Percentiles rank a stretch among this genome's conserved stretches.
These are phyloP conservation scores for Leucophenga varia DNA, from an alignment of 1,140 invertebrate species.

Conservation along the genomic window DNA sequence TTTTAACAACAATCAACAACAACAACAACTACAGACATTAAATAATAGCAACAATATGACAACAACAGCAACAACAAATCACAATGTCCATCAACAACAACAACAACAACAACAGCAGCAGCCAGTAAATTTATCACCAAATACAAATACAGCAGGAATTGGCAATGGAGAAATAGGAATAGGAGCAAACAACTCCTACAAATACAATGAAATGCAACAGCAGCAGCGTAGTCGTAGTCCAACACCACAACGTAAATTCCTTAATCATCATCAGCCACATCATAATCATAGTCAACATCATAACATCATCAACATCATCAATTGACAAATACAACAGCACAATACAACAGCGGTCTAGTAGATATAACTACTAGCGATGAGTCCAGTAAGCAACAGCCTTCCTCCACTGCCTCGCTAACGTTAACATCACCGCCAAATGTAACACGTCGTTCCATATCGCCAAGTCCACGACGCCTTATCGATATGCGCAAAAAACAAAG, in stretches of 20 bases:
- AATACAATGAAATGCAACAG: neutral
- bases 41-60: too few relatives aligned
- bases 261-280: conserved; percentile 30
- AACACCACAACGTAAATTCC: conserved; percentile 56
- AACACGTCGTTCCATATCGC: conserved; percentile 54
- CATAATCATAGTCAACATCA: neutral
- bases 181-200: too few relatives aligned
- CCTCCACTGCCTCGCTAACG: conserved; percentile 19
- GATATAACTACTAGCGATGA: neutral
- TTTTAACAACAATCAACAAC: conserved; percentile 16
- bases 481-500: conserved; percentile 50
- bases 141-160: too few relatives aligned
- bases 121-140: too few relatives aligned
- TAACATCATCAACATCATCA: conserved; percentile 3
- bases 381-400: conserved; percentile 16
- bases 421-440: conserved; percentile 19
- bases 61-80: conserved; percentile 9
- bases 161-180: too few relatives aligned
- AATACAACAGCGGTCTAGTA: too few relatives aligned
- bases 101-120: conserved; percentile 9
- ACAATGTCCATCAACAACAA: conserved; percentile 2
- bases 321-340: conserved; percentile 2
- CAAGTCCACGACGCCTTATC: conserved; percentile 50
- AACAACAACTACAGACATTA: too few relatives aligned
- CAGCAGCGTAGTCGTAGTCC: conserved; percentile 58